Evolutionary conservation across 2,888 invertebrate species (phyloP).

Genomic region (Drosophila yooni): DNA sequence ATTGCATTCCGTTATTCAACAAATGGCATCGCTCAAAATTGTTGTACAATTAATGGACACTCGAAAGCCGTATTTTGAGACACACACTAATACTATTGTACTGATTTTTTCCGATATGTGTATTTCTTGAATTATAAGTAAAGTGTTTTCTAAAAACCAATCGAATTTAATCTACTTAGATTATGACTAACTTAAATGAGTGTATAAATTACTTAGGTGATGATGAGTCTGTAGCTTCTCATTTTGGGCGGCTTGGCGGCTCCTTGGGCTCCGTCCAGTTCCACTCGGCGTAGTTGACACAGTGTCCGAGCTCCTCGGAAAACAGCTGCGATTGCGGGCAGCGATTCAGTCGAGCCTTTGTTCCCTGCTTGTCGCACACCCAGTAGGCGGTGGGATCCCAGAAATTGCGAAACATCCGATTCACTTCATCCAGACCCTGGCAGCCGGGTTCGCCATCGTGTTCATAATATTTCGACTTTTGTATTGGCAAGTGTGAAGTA

Average conservation of each 20-base stretch:
- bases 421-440: conserved; percentile 76
- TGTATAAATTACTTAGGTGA: conserved; percentile 12
- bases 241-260: conserved; percentile 80
- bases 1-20: conserved; percentile 27
- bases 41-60: conserved; percentile 40
- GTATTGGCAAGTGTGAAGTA: conserved; percentile 68
- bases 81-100: conserved; percentile 52
- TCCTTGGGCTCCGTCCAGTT: conserved; percentile 80
- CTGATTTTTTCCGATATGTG: conserved; percentile 49
- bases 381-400: conserved; percentile 83
- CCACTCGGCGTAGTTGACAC: conserved; percentile 80
- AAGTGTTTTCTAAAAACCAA: conserved; percentile 68
- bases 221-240: conserved; percentile 21
- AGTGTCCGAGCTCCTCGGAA: conserved; percentile 73
- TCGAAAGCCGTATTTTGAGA: conserved; percentile 24
- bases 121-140: conserved; percentile 57
- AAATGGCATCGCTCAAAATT: conserved; percentile 54
- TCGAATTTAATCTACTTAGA: conserved; percentile 28
- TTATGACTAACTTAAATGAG: conserved; percentile 20
- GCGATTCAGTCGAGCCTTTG: conserved; percentile 67
- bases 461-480: conserved; percentile 68
- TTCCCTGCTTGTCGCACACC: conserved; percentile 77
- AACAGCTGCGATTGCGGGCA: conserved; percentile 76
- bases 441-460: conserved; percentile 82
- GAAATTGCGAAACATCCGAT: conserved; percentile 81